These are phyloP conservation scores for Spinus olivaceus DNA, from an alignment of 2,797 vertebrate genomes.

Conservation along the genomic window DNA sequence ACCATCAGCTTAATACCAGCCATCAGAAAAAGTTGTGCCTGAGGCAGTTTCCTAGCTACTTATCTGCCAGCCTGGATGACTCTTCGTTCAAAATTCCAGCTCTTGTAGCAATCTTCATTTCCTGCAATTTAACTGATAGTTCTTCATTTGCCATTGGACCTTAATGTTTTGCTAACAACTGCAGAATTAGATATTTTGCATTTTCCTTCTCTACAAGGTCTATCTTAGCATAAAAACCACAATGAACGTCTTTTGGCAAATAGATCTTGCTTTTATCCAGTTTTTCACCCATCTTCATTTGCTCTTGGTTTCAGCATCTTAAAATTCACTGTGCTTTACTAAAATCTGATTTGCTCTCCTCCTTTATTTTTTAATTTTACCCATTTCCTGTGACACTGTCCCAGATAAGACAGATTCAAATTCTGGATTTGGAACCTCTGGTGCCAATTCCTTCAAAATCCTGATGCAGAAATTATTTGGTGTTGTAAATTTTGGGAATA, in stretches of 20 bases:
- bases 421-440: neutral
- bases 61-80: neutral
- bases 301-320: neutral
- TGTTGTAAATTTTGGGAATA: neutral
- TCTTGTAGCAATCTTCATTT: neutral
- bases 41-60: neutral
- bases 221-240: neutral
- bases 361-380: neutral
- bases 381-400: neutral
- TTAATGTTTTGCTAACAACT: neutral
- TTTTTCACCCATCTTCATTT: neutral
- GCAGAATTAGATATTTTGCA: neutral
- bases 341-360: neutral
- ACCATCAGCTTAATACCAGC: neutral
- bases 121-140: neutral
- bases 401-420: neutral
- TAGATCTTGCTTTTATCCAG: neutral
- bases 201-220: neutral
- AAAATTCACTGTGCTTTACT: neutral
- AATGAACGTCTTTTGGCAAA: neutral
- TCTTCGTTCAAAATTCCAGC: neutral
- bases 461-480: neutral
- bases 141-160: neutral
- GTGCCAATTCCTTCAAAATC: neutral
- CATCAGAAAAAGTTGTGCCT: neutral